Evolutionary conservation across 2,797 vertebrate genomes (phyloP), one percentile per base, ranked within the genome.

Genomic region (Halcyon leucocephala): DNA sequence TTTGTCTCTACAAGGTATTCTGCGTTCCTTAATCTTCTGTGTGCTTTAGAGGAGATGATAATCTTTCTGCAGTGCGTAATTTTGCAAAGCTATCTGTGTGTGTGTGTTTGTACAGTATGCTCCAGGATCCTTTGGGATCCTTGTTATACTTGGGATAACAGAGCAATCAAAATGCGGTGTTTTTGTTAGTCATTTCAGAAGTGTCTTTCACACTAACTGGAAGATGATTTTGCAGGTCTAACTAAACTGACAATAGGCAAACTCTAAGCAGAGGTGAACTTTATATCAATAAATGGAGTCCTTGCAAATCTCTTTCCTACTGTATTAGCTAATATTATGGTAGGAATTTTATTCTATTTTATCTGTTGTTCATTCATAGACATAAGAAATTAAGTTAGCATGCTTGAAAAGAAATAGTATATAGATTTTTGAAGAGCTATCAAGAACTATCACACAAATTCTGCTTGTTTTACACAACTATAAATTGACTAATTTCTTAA

Each of bases 101-200:
- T 42, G 16, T 80, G 28, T 64, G 41, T 70, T 78, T 90, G 41
- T 65, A 46, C 64, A 69, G 58, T 33, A 25, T 0, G 5, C 62
- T 89, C 55, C n/a, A 24, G 57, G 41, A 82, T 55, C 87, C 81
- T 73, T 49, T 72, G 54, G 89, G 54, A 81, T 61, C 62, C 31
- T 41, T 57, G 18, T 39, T 82, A 22, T 28, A 64, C 48, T n/a
- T 39, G 58, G 77, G 67, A 80, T 52, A 88, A 82, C 39, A 79
- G 42, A 64, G 9, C 39, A 41, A 52, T 67, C 64, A 74, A 61
- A 82, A 35, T 5, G 7, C 24, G 65, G 10, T 72, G 16, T 39
- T 89, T 71, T 89, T 51, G 90, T 81, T 65, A 88, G 57, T 55
- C 20, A 18, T 49, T 90, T 94, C 48, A 69, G 58, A 94, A 80